phyloP scores from a whole-genome alignment of 2,113 vertebrate species.

The Caretta caretta region DNA sequence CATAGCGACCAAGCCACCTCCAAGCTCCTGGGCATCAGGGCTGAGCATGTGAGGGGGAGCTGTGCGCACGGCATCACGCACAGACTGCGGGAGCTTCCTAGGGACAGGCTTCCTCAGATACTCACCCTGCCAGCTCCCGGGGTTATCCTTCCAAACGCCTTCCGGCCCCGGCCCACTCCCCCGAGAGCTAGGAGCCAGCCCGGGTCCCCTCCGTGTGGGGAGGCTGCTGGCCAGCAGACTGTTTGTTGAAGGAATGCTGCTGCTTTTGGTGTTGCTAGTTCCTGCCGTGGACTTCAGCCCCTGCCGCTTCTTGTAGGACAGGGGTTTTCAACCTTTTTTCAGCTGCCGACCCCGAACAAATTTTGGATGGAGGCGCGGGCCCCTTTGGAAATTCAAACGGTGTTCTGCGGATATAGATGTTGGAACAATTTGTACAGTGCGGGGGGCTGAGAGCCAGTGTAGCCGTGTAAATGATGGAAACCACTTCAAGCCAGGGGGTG shows the following conservation, averaged over 20 bases:
- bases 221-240: not conserved
- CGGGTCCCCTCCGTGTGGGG: not conserved
- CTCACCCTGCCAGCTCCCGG: not conserved
- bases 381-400: not conserved
- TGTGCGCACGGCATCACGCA: not conserved
- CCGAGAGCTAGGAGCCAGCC: not conserved
- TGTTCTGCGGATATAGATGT: not conserved
- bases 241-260: not conserved
- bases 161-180: not conserved
- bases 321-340: not conserved
- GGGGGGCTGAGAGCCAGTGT: too few relatives aligned
- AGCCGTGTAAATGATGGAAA: too few relatives aligned
- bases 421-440: too few relatives aligned
- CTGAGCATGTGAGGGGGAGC: not conserved
- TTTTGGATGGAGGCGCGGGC: not conserved
- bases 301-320: not conserved
- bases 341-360: not conserved
- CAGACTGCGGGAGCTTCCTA: not conserved
- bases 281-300: not conserved
- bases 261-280: not conserved
- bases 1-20: not conserved
- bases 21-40: too few relatives aligned
- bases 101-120: not conserved
- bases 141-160: not conserved
- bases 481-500: too few relatives aligned